Conservation (phyloP, 2,113 vertebrate genomes). For the Hyla sarda region DNA sequence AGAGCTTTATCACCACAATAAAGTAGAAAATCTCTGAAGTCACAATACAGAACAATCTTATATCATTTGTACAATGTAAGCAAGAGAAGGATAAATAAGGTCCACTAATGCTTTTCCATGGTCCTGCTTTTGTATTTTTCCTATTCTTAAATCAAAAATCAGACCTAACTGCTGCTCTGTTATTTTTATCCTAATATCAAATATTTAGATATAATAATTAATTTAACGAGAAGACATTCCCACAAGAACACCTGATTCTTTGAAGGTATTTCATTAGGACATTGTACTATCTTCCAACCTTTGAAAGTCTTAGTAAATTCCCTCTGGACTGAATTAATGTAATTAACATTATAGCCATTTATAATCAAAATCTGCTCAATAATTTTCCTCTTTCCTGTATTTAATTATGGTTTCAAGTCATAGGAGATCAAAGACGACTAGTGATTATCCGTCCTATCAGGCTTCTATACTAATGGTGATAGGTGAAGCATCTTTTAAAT, state of each 20-base stretch:
- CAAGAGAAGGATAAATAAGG: no score
- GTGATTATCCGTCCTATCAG: slow-evolving; percentile 47
- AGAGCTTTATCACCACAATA: no score
- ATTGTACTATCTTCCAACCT: slow-evolving; percentile 20
- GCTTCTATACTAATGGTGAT: slow-evolving; percentile 35
- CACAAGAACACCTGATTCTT: slow-evolving; percentile 39
- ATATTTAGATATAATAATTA: slow-evolving; percentile 49
- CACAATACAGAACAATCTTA: no score
- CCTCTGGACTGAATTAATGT: slow-evolving; percentile 52
- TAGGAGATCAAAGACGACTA: slow-evolving; percentile 53
- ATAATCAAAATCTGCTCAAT: slow-evolving; percentile 59
- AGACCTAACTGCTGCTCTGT: not conserved
- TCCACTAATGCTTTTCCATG: not conserved
- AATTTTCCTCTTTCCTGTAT: slow-evolving; percentile 54
- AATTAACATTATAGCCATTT: slow-evolving; percentile 57
- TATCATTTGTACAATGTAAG: no score
- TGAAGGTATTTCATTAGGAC: slow-evolving; percentile 51
- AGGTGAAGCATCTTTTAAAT: slow-evolving; percentile 2
- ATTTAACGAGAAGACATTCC: slow-evolving; percentile 24
- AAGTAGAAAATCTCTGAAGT: no score
- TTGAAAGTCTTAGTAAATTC: slow-evolving; percentile 49
- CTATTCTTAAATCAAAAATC: slow-evolving; percentile 5
- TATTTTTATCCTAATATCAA: slow-evolving; percentile 27
- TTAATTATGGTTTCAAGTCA: slow-evolving; percentile 52
- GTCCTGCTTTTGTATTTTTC: not conserved